A percentile compares a stretch with the other conserved stretches of the same genome.
Evolutionary conservation across 2,113 vertebrate genomes (phyloP).

Genomic region (Chroicocephalus ridibundus): DNA sequence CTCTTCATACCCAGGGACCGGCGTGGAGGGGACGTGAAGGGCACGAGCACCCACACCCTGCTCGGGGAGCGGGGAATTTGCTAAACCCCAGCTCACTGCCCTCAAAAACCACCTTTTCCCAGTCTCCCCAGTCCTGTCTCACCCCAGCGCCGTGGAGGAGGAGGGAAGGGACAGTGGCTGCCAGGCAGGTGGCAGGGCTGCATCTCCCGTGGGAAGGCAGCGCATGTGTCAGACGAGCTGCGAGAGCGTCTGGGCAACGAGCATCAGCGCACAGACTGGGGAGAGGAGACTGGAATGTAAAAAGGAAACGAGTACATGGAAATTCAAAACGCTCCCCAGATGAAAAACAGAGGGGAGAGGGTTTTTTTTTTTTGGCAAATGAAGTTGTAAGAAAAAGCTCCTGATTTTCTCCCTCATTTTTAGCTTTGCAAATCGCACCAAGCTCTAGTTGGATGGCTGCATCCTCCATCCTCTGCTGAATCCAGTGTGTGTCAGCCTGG

Average conservation of each 20-base stretch:
- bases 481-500: not conserved
- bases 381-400: not conserved
- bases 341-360: not conserved
- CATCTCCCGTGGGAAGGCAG: not conserved
- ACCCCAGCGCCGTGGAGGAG: not conserved
- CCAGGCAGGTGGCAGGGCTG: no score
- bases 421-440: not conserved
- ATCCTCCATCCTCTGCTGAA: not conserved
- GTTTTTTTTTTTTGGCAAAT: accelerated
- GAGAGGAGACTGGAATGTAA: not conserved
- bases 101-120: not conserved
- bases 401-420: not conserved
- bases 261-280: accelerated
- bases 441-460: not conserved
- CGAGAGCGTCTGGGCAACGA: not conserved
- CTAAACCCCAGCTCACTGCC: not conserved
- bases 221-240: not conserved
- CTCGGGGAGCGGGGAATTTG: not conserved
- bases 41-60: not conserved
- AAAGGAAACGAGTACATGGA: not conserved
- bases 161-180: not conserved
- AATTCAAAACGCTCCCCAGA: not conserved
- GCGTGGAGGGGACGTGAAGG: accelerated
- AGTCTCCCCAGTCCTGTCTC: not conserved
- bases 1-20: not conserved